phyloP scores from a whole-genome alignment of 1,140 invertebrate genomes.

The Anastrepha ludens region DNA sequence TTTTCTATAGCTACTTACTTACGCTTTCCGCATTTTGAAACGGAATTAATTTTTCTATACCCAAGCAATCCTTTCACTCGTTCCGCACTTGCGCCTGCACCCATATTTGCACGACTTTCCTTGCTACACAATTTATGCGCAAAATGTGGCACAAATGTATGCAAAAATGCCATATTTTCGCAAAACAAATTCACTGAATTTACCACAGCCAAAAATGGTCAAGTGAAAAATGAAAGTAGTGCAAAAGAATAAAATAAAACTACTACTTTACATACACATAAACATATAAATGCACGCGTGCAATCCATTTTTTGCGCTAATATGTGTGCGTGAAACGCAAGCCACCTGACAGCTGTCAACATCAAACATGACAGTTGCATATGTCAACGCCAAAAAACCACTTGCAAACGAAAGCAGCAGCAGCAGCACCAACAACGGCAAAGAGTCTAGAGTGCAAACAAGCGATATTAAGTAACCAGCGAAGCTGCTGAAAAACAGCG shows the following conservation, averaged over 20 bases:
- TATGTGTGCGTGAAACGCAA: neutral
- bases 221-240: conserved; percentile 47
- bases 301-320: conserved; percentile 32
- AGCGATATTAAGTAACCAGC: neutral
- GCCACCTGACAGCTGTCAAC: conserved; percentile 47
- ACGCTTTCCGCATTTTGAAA: neutral
- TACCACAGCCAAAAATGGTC: conserved; percentile 26
- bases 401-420: neutral
- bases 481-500: neutral
- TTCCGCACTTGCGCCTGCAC: neutral
- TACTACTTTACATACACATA: neutral
- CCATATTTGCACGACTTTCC: neutral
- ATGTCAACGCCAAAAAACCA: conserved; percentile 37
- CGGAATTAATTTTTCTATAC: neutral
- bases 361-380: conserved; percentile 49
- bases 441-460: neutral
- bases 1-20: too few species aligned
- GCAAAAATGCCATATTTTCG: conserved; percentile 42
- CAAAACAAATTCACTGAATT: neutral
- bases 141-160: neutral
- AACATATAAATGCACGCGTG: neutral
- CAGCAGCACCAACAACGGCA: neutral
- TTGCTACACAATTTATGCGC: neutral
- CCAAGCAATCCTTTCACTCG: neutral
- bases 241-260: too few species aligned